Conservation (phyloP, 2,113 vertebrate genomes). For the Heteronetta atricapilla region DNA sequence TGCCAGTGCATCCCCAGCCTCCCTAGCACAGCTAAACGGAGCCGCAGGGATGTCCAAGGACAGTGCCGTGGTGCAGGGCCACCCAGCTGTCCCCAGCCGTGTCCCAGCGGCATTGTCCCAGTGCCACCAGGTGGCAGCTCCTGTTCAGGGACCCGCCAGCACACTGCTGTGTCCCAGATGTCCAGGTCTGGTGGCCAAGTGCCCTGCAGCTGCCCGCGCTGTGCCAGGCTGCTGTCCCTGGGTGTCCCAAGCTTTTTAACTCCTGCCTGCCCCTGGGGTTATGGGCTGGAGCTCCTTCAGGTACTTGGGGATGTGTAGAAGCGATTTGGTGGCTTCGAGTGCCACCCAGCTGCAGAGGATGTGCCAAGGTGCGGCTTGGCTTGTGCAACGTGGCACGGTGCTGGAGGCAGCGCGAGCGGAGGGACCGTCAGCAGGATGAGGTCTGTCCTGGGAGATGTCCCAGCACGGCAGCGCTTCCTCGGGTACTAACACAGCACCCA, state of each 20-base stretch:
- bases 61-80: background rate
- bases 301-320: rapidly evolving
- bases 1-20: background rate
- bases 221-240: background rate
- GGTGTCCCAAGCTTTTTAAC: rapidly evolving
- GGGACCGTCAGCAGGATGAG: rapidly evolving
- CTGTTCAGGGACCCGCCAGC: background rate
- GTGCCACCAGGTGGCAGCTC: constrained; percentile 47
- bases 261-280: rapidly evolving
- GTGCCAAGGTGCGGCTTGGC: background rate
- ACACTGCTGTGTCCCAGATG: rapidly evolving
- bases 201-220: background rate
- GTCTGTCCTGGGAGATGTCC: background rate
- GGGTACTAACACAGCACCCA: rapidly evolving
- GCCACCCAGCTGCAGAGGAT: background rate
- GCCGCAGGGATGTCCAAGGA: background rate
- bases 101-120: background rate
- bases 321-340: background rate
- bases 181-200: rapidly evolving
- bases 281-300: background rate
- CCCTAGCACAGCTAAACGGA: background rate
- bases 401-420: background rate
- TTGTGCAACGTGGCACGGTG: rapidly evolving
- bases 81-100: background rate
- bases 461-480: background rate